Percentiles rank a stretch among this genome's conserved stretches.
Conservation (phyloP, 2,888 invertebrate species). For the Lagria hirta region DNA sequence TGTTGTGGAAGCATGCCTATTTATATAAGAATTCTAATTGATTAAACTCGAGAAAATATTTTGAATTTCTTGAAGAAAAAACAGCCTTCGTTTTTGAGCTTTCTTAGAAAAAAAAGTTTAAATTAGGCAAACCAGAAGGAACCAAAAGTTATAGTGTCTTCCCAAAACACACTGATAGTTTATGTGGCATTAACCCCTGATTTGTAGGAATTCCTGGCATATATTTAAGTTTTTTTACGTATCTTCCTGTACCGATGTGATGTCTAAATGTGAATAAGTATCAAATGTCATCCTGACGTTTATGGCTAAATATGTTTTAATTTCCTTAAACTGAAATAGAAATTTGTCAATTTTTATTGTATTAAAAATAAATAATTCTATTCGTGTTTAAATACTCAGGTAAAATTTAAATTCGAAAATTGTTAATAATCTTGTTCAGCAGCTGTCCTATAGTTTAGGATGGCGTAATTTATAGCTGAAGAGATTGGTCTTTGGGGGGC, state of each 20-base stretch:
- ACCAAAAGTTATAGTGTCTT: slow-evolving; percentile 29
- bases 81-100: too few relatives aligned
- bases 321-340: too few relatives aligned
- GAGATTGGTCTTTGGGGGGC: slow-evolving; percentile 41
- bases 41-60: too few relatives aligned
- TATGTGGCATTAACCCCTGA: slow-evolving; percentile 47
- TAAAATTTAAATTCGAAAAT: background rate
- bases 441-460: slow-evolving; percentile 26
- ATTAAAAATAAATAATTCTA: too few relatives aligned
- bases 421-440: slow-evolving; percentile 11
- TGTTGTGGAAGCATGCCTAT: too few relatives aligned
- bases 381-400: too few relatives aligned
- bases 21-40: too few relatives aligned
- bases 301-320: slow-evolving; percentile 43
- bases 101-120: too few relatives aligned
- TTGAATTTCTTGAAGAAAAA: too few relatives aligned
- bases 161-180: slow-evolving; percentile 40
- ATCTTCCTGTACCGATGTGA: slow-evolving; percentile 31
- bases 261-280: slow-evolving; percentile 42
- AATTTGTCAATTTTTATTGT: too few relatives aligned
- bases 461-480: slow-evolving; percentile 38
- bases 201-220: slow-evolving; percentile 46
- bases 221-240: slow-evolving; percentile 38
- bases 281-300: slow-evolving; percentile 42
- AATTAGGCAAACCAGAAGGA: too few relatives aligned